Conservation (phyloP, 2,797 vertebrate genomes). For the Scolopax rusticola region DNA sequence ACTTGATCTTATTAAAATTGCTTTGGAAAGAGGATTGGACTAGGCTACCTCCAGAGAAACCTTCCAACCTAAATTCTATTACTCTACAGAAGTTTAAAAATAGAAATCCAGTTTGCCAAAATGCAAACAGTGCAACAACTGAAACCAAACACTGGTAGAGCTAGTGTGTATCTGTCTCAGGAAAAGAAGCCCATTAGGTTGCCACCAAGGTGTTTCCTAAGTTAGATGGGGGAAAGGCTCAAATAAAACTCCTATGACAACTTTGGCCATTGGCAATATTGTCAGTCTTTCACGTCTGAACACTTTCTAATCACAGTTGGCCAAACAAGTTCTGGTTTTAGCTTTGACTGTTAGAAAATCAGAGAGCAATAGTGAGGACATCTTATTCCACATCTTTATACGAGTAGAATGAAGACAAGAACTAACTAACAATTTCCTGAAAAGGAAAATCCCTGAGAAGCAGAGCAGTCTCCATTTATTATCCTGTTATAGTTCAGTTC, state of each 20-base stretch:
- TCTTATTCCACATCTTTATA: neutral
- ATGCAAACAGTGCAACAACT: neutral
- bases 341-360: neutral
- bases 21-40: neutral
- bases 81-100: neutral
- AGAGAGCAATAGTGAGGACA: neutral
- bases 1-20: neutral
- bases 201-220: neutral
- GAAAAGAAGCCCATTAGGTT: neutral
- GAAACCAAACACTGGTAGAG: neutral
- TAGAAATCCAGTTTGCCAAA: neutral
- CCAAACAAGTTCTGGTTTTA: constrained; percentile 7
- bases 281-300: neutral
- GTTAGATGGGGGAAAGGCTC: neutral
- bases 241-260: neutral
- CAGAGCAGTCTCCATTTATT: neutral
- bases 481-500: neutral
- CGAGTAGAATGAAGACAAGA: neutral
- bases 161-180: neutral
- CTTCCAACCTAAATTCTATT: neutral
- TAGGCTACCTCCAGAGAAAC: neutral
- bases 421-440: neutral
- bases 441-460: neutral
- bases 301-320: neutral
- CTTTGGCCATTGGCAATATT: neutral